Evolutionary conservation across 2,888 invertebrate species (phyloP).

Genomic region (Dioctria rufipes): DNA sequence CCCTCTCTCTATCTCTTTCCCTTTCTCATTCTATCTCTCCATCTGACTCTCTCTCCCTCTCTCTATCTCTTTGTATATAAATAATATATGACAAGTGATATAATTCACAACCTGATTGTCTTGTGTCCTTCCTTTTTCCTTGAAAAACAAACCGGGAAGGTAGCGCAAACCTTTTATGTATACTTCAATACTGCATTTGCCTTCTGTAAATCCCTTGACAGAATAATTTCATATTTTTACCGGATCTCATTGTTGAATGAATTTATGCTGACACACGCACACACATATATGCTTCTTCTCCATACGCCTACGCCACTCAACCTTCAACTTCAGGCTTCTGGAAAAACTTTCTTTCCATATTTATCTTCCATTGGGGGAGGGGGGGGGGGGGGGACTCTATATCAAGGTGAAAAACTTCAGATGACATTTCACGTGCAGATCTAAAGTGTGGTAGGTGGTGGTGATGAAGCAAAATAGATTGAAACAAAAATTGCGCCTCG

Average conservation of each 20-base stretch:
- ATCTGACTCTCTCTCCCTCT: no score
- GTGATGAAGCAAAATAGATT: neutral
- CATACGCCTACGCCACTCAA: slow-evolving; percentile 4
- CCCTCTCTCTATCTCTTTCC: no score
- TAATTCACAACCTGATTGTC: no score
- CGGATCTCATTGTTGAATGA: slow-evolving; percentile 20
- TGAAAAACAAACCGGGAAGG: no score
- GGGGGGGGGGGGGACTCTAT: neutral
- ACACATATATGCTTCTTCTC: neutral
- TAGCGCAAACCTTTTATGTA: no score
- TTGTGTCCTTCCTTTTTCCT: no score
- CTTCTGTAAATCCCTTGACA: neutral
- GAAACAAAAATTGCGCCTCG: slow-evolving; percentile 46
- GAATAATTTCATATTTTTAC: slow-evolving; percentile 29
- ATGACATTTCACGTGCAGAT: slow-evolving; percentile 37
- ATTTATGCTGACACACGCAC: neutral
- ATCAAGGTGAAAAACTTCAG: neutral
- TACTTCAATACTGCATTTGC: no score
- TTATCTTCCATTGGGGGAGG: neutral
- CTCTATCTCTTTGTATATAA: no score
- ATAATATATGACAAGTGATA: no score
- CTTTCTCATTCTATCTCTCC: no score
- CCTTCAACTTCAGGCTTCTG: slow-evolving; percentile 3
- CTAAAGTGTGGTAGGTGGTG: no score
- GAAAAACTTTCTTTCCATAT: neutral